Evolutionary conservation across 2,888 invertebrate species (phyloP).

Genomic region (Mystacides longicornis): DNA sequence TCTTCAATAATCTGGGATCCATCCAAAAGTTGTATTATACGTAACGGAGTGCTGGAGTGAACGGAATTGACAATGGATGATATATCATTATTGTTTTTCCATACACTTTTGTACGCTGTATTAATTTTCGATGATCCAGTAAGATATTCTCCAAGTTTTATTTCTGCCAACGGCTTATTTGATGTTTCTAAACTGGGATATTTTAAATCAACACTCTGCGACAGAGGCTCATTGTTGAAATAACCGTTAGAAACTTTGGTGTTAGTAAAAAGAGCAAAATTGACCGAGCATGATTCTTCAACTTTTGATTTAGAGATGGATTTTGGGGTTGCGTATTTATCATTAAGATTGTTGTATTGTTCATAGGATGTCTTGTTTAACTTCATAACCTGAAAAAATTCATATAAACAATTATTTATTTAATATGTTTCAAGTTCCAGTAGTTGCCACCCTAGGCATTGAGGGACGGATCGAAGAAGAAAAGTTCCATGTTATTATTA

Average conservation of each 20-base stretch:
- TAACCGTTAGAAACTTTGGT: too few species aligned
- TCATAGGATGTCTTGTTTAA: not conserved
- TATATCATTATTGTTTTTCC: conserved; percentile 10
- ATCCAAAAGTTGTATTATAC: conserved; percentile 14
- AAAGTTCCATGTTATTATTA: too few species aligned
- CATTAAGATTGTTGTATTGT: not conserved
- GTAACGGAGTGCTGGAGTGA: conserved; percentile 2
- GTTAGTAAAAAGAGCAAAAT: too few species aligned
- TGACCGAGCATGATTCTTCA: too few species aligned
- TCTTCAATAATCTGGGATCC: conserved; percentile 6
- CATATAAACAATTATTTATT: not conserved
- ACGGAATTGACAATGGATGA: not conserved
- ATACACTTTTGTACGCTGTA: not conserved
- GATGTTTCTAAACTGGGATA: not conserved
- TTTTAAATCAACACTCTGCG: not conserved
- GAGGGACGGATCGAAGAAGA: too few species aligned
- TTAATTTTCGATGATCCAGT: conserved; percentile 4
- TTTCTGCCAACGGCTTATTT: conserved; percentile 12
- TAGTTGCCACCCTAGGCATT: not conserved
- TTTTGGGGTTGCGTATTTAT: not conserved
- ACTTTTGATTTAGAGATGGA: too few species aligned
- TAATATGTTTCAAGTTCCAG: not conserved
- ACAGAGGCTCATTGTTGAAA: conserved; percentile 1
- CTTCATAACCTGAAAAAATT: not conserved
- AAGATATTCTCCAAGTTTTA: conserved; percentile 12